Conservation (phyloP, 2,113 vertebrate genomes). For the Oryctolagus cuniculus region DNA sequence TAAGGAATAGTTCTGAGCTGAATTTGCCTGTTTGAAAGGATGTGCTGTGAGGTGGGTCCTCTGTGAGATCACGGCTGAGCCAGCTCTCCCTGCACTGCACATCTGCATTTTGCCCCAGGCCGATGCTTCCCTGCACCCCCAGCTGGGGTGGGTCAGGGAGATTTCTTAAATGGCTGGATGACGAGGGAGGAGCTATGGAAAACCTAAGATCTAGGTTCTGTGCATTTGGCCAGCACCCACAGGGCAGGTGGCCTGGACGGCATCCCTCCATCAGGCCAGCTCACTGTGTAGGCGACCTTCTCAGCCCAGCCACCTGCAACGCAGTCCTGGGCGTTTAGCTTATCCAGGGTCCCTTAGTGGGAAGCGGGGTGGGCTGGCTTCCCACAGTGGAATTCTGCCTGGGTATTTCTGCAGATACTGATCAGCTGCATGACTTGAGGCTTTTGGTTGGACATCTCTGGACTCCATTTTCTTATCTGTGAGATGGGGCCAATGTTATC, state of each 20-base stretch:
- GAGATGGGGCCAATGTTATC: background rate
- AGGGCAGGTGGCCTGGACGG: background rate
- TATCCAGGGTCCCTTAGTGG: background rate
- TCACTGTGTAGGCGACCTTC: background rate
- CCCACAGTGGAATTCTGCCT: background rate
- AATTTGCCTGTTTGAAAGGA: background rate
- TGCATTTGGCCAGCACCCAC: background rate
- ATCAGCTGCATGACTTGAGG: background rate
- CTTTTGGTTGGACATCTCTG: background rate
- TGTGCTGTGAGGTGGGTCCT: background rate
- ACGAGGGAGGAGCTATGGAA: background rate
- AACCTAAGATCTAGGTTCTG: background rate
- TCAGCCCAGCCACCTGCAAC: too few relatives aligned
- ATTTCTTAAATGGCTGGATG: background rate
- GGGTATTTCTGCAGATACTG: background rate
- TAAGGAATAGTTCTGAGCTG: too few relatives aligned
- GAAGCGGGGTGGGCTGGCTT: too few relatives aligned
- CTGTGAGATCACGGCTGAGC: too few relatives aligned
- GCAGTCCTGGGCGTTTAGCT: background rate
- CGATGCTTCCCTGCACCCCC: too few relatives aligned
- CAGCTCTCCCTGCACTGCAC: accelerated
- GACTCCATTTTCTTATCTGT: background rate
- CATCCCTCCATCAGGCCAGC: accelerated
- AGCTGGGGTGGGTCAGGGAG: too few relatives aligned
- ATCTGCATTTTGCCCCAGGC: too few relatives aligned